These are phyloP conservation scores for Onchidella celtica DNA, from an alignment of 2,888 invertebrate genomes.

Conservation along the genomic window DNA sequence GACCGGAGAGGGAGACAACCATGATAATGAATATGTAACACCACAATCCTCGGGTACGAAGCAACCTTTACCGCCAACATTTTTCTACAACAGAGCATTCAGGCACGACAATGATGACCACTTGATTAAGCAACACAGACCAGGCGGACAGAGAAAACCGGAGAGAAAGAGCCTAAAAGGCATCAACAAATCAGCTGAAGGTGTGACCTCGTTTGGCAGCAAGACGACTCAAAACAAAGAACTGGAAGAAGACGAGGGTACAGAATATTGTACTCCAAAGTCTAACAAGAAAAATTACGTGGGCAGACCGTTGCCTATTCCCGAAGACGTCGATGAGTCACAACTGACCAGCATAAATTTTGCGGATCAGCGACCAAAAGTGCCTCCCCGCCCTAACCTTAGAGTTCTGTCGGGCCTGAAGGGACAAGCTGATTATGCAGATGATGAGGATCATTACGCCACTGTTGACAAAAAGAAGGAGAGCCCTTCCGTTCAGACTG, in stretches of 20 bases:
- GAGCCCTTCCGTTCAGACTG: not conserved
- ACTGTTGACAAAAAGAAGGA: conserved; percentile 3
- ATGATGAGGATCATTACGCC: not conserved
- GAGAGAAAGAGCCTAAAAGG: not conserved
- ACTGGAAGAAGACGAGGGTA: not conserved
- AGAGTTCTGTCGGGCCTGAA: not conserved
- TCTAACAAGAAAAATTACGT: not conserved
- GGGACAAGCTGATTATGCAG: not conserved
- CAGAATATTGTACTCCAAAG: not conserved
- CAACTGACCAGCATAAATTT: not conserved
- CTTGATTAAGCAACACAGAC: too few relatives aligned
- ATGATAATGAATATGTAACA: not conserved
- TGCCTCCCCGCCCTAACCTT: not conserved
- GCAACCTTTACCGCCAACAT: too few relatives aligned
- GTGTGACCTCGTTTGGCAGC: not conserved
- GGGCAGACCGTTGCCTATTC: not conserved
- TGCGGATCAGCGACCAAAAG: not conserved
- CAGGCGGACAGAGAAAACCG: too few relatives aligned
- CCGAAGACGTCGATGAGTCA: not conserved
- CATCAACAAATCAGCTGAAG: not conserved
- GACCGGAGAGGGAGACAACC: too few relatives aligned
- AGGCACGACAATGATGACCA: not conserved
- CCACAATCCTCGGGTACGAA: not conserved
- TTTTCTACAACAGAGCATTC: not conserved
- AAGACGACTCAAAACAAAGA: too few relatives aligned